Conservation (phyloP, 2,113 vertebrate genomes). For the Cephalophus harveyi region DNA sequence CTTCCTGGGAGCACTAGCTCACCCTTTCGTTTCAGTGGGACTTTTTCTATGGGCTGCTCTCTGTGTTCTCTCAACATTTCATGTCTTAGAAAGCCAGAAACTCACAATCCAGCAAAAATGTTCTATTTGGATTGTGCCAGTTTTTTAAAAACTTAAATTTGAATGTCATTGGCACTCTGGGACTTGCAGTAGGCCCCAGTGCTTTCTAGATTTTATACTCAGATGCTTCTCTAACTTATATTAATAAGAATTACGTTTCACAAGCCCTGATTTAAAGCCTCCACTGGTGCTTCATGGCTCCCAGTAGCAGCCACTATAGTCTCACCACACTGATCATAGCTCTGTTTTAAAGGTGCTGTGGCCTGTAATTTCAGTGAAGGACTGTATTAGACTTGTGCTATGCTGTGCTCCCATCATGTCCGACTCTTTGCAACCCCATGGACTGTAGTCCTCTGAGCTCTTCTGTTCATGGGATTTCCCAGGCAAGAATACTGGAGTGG, state of each 20-base stretch:
- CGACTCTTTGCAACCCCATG: background rate
- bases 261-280: background rate
- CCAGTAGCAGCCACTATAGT: conserved; percentile 64
- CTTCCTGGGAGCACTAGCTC: background rate
- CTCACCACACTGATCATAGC: conserved; percentile 54
- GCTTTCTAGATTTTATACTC: background rate
- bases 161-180: background rate
- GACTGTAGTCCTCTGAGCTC: background rate
- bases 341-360: conserved; percentile 62
- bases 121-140: background rate
- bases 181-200: background rate
- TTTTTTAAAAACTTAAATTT: background rate
- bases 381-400: background rate
- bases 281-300: conserved; percentile 86
- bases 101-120: background rate
- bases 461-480: background rate
- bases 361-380: background rate
- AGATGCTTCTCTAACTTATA: background rate
- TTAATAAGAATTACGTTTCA: background rate
- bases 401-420: background rate
- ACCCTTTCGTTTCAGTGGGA: background rate
- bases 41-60: background rate
- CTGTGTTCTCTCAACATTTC: background rate
- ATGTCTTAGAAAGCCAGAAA: background rate
- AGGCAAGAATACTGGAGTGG: background rate